Evolutionary conservation across 2,797 vertebrate species (phyloP), one percentile per base, ranked within the genome.

Genomic region (Thripadectes ignobilis): DNA sequence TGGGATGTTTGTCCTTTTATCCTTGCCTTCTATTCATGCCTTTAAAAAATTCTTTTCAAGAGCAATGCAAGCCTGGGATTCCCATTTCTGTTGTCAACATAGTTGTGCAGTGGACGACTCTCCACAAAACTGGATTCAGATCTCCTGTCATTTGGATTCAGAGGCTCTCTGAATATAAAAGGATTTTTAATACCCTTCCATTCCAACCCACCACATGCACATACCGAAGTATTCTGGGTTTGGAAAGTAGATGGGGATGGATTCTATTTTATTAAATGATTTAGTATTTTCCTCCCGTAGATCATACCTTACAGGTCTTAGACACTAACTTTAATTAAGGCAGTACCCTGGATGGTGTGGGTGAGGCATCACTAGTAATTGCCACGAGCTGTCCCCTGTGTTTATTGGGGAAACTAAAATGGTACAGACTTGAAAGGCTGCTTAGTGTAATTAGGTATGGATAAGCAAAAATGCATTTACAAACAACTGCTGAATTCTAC

Each of bases 121-220:
- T 32, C 22, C 39, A 34, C 11, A 55, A 30, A 77, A 29, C 5
- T 26, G 9, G 21, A 59, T 48, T 48, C 48, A 48, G 49, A 39
- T 43, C 12, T 71, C 30, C 39, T 38, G 8, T 34, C 20, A 24
- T 0, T 8, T 17, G 32, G 12, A 10, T 69, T 62, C 14, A 49
- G 27, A 49, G 66, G 12, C 6, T 30, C 22, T 29, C 29, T 41
- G 32, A 80, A 73, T 12, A 27, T 1, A 12, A 4, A 1, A 43
- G 15, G 8, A 43, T 27, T 69, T 82, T 92, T 41, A 51, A 43
- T 18, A 83, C 0, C 2, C 21, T 76, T 30, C 21, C 16, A 21
- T 52, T 73, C 51, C 23, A 65, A 18, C 0, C 2, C 30, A 63
- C 12, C 38, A 22, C 4, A 62, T 0, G 3, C 12, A 66, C 5